phyloP scores from a whole-genome alignment of 2,797 vertebrate genomes.

The Acipenser transmontanus region DNA sequence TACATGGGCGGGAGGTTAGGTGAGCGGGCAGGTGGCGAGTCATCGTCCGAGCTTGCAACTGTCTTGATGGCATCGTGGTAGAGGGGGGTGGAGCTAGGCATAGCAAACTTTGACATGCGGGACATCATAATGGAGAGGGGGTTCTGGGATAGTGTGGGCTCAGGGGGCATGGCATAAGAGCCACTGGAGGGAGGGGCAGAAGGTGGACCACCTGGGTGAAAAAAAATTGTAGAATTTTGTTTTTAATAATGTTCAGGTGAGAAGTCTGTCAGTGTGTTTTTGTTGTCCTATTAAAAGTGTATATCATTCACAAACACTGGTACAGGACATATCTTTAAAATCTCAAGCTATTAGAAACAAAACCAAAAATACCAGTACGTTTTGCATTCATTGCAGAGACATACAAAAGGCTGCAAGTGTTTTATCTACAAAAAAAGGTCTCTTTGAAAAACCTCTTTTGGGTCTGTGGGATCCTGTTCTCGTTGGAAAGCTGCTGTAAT shows the following conservation, averaged over 20 bases:
- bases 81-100: slow-evolving; percentile 96
- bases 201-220: slow-evolving; percentile 74
- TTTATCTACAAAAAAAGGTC: not conserved
- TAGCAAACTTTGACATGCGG: slow-evolving; percentile 98
- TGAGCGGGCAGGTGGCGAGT: slow-evolving; percentile 94
- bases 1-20: slow-evolving; percentile 93
- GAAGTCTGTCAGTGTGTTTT: too few relatives aligned
- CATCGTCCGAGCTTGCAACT: slow-evolving; percentile 95
- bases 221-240: not conserved
- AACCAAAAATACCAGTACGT: too few relatives aligned
- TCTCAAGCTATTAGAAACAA: too few relatives aligned
- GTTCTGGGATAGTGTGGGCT: slow-evolving; percentile 96
- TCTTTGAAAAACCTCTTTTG: not conserved
- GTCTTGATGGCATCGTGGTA: slow-evolving; percentile 99
- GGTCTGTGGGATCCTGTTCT: too few relatives aligned
- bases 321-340: too few relatives aligned
- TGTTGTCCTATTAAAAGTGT: too few relatives aligned
- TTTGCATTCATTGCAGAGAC: too few relatives aligned
- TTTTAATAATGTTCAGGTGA: too few relatives aligned
- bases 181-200: slow-evolving; percentile 78
- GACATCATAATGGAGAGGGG: slow-evolving; percentile 99
- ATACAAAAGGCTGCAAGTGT: too few relatives aligned
- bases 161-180: slow-evolving; percentile 86
- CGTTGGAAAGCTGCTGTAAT: too few relatives aligned
- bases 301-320: too few relatives aligned